Conservation (phyloP, 2,113 vertebrate species). For the Lasiurus cinereus region DNA sequence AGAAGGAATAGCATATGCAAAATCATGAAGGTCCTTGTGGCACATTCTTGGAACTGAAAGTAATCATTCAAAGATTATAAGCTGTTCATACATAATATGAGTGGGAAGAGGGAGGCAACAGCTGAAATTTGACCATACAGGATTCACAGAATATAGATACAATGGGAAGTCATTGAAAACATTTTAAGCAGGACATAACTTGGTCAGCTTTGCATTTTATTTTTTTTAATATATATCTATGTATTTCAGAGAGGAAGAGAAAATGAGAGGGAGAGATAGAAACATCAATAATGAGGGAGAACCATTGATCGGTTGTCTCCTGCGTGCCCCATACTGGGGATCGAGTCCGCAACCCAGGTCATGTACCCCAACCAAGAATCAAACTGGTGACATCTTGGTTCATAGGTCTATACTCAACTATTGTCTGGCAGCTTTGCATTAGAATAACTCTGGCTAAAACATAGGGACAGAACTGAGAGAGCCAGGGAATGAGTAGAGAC, state of each 20-base stretch:
- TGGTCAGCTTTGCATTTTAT: neutral
- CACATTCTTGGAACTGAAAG: conserved; percentile 28
- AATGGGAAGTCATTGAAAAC: neutral
- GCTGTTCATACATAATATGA: neutral
- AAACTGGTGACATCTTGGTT: no score
- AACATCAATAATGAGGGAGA: no score
- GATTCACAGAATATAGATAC: neutral
- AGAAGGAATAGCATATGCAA: neutral
- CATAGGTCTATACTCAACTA: no score
- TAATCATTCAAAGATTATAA: neutral
- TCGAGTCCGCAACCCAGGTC: no score
- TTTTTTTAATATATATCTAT: no score
- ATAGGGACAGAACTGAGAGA: neutral
- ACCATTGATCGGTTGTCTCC: no score
- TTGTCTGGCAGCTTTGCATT: neutral
- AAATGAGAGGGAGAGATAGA: no score
- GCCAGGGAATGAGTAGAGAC: neutral
- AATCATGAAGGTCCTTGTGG: neutral
- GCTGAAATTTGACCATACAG: conserved; percentile 2
- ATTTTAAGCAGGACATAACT: neutral
- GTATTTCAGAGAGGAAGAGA: no score
- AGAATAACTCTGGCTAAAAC: neutral
- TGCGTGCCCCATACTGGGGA: no score
- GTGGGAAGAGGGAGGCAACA: neutral
- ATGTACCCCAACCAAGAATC: no score